Base-by-base conservation (phyloP, 2,888 invertebrate genomes). In the Desoria tigrina region DNA sequence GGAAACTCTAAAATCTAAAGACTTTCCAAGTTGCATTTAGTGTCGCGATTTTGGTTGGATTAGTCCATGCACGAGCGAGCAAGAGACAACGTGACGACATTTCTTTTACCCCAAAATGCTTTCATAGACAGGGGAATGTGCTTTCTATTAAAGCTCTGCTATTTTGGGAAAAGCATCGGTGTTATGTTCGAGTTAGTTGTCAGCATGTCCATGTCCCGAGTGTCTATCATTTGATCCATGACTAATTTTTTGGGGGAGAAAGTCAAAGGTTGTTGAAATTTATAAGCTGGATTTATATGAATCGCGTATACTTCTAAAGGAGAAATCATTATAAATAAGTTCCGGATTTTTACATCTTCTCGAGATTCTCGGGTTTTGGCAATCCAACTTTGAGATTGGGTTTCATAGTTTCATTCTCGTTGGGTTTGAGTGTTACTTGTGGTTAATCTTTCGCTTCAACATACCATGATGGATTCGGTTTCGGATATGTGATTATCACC, bases 401-500 rank as follows among this genome's bases (percentile, higher is more conserved):
- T 55, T 55, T 32, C 55, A 55, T 18, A n/a, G n/a, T n/a, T n/a
- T n/a, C n/a, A n/a, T n/a, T n/a, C n/a, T n/a, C n/a, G n/a, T n/a
- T n/a, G 4, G 32, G 32, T 32, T 32, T 32, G 6, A 32, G 32
- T 32, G 32, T 45, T 45, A 6, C 45, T 6, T 45, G 6, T 16
- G 21, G 16, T 45, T 55, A 55, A 16, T 32, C 55, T 14, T 55
- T 32, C n/a, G n/a, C 26, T 27, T 18, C 26, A n/a, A 14, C 37
- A 11, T 24, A 7, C 18, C 18, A 7, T 55, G 55, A 55, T 55
- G 55, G 55, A 55, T 55, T 55, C 27, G 28, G 23, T 55, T 57
- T 32, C 23, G 57, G 39, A 57, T 32, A 23, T 42, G 42, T 39
- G 32, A 57, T 57, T 23, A 57, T 57, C 42, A 42, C 42, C 39